phyloP scores from a whole-genome alignment of 1,140 invertebrate species.

The Rhopalosiphum maidis region DNA sequence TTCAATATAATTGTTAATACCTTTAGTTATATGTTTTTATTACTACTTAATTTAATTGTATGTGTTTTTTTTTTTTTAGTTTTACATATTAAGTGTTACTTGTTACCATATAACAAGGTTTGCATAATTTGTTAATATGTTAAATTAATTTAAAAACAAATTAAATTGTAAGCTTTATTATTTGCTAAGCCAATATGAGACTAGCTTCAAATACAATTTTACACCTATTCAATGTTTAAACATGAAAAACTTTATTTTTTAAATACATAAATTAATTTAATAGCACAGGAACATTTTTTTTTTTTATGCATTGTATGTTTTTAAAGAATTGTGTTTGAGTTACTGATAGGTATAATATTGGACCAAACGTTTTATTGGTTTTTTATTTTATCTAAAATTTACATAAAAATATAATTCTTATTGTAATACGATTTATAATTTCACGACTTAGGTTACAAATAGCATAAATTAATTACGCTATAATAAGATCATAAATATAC shows the following conservation, averaged over 20 bases:
- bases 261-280: constrained; percentile 34
- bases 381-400: background rate
- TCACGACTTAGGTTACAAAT: no score
- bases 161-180: background rate
- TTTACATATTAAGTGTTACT: background rate
- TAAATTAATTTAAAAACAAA: constrained; percentile 45
- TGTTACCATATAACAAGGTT: constrained; percentile 1
- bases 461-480: no score
- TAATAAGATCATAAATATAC: no score
- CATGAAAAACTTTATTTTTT: constrained; percentile 31
- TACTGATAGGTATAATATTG: background rate
- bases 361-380: background rate
- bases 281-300: background rate
- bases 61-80: constrained; percentile 35
- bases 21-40: constrained; percentile 37
- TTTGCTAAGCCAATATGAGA: background rate
- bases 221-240: constrained; percentile 38
- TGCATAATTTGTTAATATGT: constrained; percentile 24
- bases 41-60: constrained; percentile 39
- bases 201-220: constrained; percentile 6
- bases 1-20: constrained; percentile 49
- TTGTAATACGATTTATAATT: background rate
- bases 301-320: background rate
- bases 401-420: background rate
- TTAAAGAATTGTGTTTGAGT: background rate